phyloP scores from a whole-genome alignment of 37 sponge, comb jelly and placozoan species.

The Dysidea cf. avara region DNA sequence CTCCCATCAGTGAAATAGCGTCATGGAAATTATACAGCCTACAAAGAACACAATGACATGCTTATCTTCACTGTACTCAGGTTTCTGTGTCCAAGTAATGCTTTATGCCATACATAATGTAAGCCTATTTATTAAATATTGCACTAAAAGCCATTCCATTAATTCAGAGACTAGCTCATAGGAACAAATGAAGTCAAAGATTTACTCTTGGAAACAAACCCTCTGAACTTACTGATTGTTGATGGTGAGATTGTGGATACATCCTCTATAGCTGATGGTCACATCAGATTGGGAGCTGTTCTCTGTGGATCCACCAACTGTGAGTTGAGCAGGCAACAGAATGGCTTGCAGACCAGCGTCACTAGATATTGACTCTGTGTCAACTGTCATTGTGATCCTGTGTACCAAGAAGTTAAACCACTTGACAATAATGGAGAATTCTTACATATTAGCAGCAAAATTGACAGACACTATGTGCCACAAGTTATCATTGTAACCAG shows the following conservation, averaged over 20 bases:
- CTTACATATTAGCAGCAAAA: neutral
- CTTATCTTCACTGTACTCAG: neutral
- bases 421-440: neutral
- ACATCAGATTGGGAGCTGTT: neutral
- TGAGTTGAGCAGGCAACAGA: neutral
- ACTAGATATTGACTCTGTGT: slow-evolving; percentile 5
- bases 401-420: neutral
- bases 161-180: too few relatives aligned
- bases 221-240: slow-evolving; percentile 28
- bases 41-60: neutral
- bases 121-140: too few relatives aligned
- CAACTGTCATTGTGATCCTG: slow-evolving; percentile 36
- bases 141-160: too few relatives aligned
- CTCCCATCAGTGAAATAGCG: slow-evolving; percentile 26
- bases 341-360: neutral
- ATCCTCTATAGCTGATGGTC: slow-evolving; percentile 52
- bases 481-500: slow-evolving; percentile 33
- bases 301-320: slow-evolving; percentile 27
- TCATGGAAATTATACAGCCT: slow-evolving; percentile 40
- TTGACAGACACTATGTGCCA: slow-evolving; percentile 53
- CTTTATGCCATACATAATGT: too few relatives aligned
- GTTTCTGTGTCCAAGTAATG: too few relatives aligned
- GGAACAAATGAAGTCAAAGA: too few relatives aligned
- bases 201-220: neutral
- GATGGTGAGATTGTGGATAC: slow-evolving; percentile 33